phyloP scores from a whole-genome alignment of 2,888 invertebrate genomes.

The Pristionchus maxplancki region DNA sequence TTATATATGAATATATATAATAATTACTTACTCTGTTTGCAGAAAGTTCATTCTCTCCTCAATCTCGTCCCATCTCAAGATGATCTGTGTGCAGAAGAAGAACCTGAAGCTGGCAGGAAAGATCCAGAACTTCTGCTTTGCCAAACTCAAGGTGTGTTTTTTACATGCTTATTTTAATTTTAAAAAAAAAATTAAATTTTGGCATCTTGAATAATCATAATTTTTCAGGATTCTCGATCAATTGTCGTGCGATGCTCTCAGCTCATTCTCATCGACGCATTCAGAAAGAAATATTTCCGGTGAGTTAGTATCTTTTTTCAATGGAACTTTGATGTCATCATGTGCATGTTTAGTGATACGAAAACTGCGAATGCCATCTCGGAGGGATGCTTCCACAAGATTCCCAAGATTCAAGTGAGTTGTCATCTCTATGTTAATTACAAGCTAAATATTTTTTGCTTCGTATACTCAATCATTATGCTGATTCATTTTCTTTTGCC shows the following conservation, averaged over 20 bases:
- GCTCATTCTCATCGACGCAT: slow-evolving; percentile 92
- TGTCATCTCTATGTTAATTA: too few species aligned
- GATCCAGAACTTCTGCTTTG: slow-evolving; percentile 93
- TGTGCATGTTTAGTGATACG: slow-evolving; percentile 90
- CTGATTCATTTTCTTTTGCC: too few species aligned
- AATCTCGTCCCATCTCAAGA: slow-evolving; percentile 94
- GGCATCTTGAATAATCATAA: not conserved
- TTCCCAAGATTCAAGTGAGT: slow-evolving; percentile 87
- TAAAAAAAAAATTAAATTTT: not conserved
- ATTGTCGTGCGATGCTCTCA: slow-evolving; percentile 75
- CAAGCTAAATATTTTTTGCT: too few species aligned
- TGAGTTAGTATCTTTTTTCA: not conserved
- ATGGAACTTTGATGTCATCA: too few species aligned
- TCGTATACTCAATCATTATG: too few species aligned
- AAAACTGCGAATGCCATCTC: slow-evolving; percentile 98
- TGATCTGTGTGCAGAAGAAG: slow-evolving; percentile 93
- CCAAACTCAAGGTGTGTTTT: slow-evolving; percentile 78
- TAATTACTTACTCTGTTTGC: slow-evolving; percentile 77
- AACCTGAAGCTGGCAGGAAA: slow-evolving; percentile 89
- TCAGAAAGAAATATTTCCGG: slow-evolving; percentile 83
- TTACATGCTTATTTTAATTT: too few species aligned
- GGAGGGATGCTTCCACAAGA: slow-evolving; percentile 92
- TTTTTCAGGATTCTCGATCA: slow-evolving; percentile 74
- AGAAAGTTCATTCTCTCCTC: slow-evolving; percentile 92
- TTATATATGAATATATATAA: too few species aligned